These are phyloP conservation scores for Canis aureus DNA, from an alignment of 2,113 vertebrate genomes.

Conservation along the genomic window DNA sequence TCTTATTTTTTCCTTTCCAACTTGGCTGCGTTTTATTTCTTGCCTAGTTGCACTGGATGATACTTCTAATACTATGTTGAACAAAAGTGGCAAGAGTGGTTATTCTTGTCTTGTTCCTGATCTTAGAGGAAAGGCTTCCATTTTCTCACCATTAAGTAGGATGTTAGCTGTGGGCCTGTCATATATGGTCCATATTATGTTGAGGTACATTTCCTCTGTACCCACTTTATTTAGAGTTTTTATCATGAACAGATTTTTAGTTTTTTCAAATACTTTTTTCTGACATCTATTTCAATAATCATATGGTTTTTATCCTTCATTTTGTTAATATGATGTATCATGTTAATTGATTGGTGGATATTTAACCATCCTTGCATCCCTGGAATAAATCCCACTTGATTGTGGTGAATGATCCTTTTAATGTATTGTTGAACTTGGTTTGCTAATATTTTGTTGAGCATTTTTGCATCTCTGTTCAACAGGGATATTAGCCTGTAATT, in stretches of 20 bases:
- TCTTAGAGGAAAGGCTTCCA: neutral
- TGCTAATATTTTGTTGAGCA: neutral
- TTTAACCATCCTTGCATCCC: neutral
- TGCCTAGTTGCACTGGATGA: neutral
- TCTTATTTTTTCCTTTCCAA: neutral
- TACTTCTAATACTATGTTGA: neutral
- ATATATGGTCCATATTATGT: neutral
- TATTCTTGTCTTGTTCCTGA: neutral
- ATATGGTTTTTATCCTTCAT: neutral
- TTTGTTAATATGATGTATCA: neutral
- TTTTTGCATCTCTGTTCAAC: neutral
- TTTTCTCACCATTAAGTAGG: neutral
- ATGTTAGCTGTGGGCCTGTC: neutral
- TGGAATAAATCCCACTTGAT: neutral
- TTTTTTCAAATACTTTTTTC: neutral
- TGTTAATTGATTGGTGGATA: neutral
- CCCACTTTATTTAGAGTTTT: neutral
- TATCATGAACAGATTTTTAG: neutral
- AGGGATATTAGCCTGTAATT: neutral
- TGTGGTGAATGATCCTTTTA: neutral
- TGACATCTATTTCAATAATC: neutral
- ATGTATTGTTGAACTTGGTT: neutral
- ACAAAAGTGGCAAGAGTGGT: neutral
- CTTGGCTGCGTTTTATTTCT: neutral
- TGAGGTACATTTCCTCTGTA: neutral